Base-by-base conservation (phyloP, 1,140 invertebrate genomes). In the roundworm (Caenorhabditis elegans) region DNA sequence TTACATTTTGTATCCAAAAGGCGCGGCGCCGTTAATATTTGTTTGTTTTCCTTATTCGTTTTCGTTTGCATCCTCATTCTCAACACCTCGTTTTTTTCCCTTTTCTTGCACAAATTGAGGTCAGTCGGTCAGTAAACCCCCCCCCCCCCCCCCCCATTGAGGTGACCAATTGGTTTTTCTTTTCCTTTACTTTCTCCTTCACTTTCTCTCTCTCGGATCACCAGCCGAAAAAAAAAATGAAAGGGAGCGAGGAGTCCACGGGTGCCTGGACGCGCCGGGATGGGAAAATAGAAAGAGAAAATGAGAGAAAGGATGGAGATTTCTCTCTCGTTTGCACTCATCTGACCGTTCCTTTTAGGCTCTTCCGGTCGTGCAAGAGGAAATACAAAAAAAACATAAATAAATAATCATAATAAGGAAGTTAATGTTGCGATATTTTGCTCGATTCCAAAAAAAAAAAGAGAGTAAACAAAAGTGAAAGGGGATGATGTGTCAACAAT, bases 101-200 rank as follows among this genome's bases (percentile, higher is more conserved):
- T 26, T 49, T 79, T 47, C 28, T 70, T 79, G 60, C 60, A 39
- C 60, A 70, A 70, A 70, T 70, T 70, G 60, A 70, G 60, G 60
- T 70, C 60, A 70, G 60, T 70, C 60, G 60, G 60, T 70, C 60
- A 70, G 60, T 70, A 70, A 70, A 70, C 60, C 60, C 60, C 53
- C n/a, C n/a, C n/a, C n/a, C n/a, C n/a, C n/a, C n/a, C n/a, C n/a
- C n/a, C n/a, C n/a, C 60, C 60, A 70, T 70, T 39, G 60, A 70
- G 55, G 60, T 70, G 60, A 70, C 60, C 60, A 70, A 70, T 70
- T 70, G 60, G 60, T 70, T 70, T 70, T 28, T 24, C 17, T 53
- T 24, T 24, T 53, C 28, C 17, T n/a, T 13, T 34, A 22, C 60
- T 39, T n/a, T 22, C 39, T 70, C 19, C 10, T 39, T 70, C 22